Evolutionary conservation across 2,888 invertebrate species (phyloP).

Genomic region (Pteria penguin): DNA sequence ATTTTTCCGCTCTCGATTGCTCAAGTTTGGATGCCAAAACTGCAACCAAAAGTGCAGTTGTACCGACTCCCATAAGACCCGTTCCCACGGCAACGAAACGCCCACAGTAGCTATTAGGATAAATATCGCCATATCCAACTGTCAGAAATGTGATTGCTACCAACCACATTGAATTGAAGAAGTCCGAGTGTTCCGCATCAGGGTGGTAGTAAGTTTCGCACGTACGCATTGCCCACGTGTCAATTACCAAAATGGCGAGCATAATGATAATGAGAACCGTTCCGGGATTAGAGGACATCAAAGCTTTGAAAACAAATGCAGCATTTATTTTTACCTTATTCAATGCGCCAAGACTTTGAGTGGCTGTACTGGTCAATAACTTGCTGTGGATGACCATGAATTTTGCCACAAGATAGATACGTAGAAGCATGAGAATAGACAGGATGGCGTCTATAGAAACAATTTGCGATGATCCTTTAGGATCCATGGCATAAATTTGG

Average conservation of each 20-base stretch:
- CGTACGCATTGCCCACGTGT: conserved; percentile 68
- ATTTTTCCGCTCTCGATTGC: conserved; percentile 71
- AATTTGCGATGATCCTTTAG: conserved; percentile 49
- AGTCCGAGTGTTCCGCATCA: conserved; percentile 53
- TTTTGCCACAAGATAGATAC: conserved; percentile 65
- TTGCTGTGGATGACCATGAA: conserved; percentile 68
- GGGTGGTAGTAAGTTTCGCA: conserved; percentile 69
- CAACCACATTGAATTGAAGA: conserved; percentile 69
- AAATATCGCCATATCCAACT: conserved; percentile 70
- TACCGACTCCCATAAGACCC: conserved; percentile 71
- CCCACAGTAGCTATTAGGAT: conserved; percentile 68
- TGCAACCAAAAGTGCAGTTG: conserved; percentile 69
- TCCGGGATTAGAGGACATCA: conserved; percentile 70
- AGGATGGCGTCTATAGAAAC: conserved; percentile 66
- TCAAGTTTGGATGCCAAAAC: conserved; percentile 72
- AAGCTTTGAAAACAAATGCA: conserved; percentile 71
- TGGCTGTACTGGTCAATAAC: conserved; percentile 65
- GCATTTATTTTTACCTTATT: conserved; percentile 72
- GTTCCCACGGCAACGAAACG: conserved; percentile 69
- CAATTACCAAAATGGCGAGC: conserved; percentile 60
- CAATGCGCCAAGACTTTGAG: conserved; percentile 70
- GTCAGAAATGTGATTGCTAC: conserved; percentile 72
- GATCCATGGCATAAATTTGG: conserved; percentile 48
- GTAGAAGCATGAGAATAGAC: conserved; percentile 66
- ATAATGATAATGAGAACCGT: conserved; percentile 64